Conservation (phyloP, 2,888 invertebrate species). For the Tanytarsus gracilentus region DNA sequence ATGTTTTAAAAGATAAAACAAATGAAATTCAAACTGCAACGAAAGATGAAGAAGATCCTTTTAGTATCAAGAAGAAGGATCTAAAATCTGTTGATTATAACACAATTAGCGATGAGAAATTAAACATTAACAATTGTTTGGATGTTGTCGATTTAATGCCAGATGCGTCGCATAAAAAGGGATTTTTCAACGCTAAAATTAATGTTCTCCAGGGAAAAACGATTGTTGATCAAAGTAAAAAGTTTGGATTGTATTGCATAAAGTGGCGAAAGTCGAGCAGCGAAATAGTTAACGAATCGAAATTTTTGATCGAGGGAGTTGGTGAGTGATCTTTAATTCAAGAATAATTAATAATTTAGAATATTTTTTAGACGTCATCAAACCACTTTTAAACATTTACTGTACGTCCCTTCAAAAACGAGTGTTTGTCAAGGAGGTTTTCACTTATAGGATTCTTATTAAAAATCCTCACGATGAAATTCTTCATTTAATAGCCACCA, state of each 20-base stretch:
- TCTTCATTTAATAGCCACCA: conserved; percentile 39
- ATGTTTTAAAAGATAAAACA: neutral
- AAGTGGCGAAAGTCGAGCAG: conserved; percentile 39
- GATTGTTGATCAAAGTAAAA: conserved; percentile 28
- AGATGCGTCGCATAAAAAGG: neutral
- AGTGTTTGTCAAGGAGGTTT: conserved; percentile 43
- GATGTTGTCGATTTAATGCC: conserved; percentile 8
- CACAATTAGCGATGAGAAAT: neutral
- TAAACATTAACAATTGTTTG: neutral
- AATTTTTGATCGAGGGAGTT: conserved; percentile 40
- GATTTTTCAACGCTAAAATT: conserved; percentile 17
- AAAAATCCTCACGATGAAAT: conserved; percentile 41
- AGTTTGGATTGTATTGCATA: conserved; percentile 42
- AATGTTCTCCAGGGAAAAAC: conserved; percentile 9
- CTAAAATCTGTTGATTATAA: conserved; percentile 9
- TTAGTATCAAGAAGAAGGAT: conserved; percentile 22
- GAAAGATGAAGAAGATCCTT: conserved; percentile 20
- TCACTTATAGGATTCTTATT: conserved; percentile 41
- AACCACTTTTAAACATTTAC: conserved; percentile 42
- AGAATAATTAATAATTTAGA: neutral
- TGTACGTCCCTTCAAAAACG: conserved; percentile 41
- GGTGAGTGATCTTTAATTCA: conserved; percentile 18
- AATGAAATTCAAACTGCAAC: neutral
- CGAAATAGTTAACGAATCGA: conserved; percentile 42
- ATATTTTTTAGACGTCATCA: conserved; percentile 35